phyloP scores from a whole-genome alignment of 2,113 vertebrate genomes.

The Aptenodytes patagonicus region DNA sequence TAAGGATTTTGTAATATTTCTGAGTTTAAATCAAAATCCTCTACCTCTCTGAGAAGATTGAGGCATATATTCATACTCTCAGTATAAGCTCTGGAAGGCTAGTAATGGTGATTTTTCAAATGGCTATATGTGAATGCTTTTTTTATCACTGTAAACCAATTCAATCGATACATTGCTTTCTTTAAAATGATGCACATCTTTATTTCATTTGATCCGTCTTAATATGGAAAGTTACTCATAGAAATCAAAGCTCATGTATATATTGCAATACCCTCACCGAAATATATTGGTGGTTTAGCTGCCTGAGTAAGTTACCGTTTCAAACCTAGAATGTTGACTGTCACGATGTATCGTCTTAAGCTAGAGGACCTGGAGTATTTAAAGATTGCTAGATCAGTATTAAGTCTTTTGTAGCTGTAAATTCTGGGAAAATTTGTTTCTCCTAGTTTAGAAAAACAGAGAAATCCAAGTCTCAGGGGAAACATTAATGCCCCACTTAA shows the following conservation, averaged over 20 bases:
- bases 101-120: not conserved
- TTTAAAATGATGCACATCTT: not conserved
- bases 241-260: not conserved
- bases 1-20: not conserved
- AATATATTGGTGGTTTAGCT: not conserved
- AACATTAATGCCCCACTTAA: conserved; percentile 54
- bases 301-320: not conserved
- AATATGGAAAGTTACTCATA: not conserved
- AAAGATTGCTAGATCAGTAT: conserved; percentile 28
- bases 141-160: not conserved
- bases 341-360: not conserved
- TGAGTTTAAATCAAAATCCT: conserved; percentile 52
- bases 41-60: not conserved
- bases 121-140: not conserved
- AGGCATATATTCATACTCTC: not conserved
- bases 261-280: not conserved
- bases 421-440: conserved; percentile 63
- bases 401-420: conserved; percentile 54
- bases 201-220: conserved; percentile 8
- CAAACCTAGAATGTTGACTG: conserved; percentile 34
- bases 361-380: conserved; percentile 9
- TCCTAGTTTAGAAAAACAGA: conserved; percentile 56
- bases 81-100: not conserved
- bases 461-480: conserved; percentile 45
- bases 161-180: not conserved